These are phyloP conservation scores for Thecocarcelia acutangulata DNA, from an alignment of 2,888 invertebrate genomes.

Conservation along the genomic window DNA sequence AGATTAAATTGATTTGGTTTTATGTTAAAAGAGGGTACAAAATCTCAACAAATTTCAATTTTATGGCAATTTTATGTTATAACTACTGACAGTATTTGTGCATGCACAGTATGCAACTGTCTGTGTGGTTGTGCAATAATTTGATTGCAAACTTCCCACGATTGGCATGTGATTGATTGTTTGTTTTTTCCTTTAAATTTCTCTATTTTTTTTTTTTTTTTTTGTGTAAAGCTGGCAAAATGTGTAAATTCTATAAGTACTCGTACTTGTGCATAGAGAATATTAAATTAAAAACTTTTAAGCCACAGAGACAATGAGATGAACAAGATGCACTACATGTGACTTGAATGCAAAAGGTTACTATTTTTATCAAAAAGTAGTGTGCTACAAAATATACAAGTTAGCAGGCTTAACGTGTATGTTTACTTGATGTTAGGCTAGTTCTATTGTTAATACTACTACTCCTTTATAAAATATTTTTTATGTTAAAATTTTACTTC, in stretches of 20 bases:
- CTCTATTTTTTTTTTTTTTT: no score
- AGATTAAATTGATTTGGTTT: no score
- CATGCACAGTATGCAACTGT: constrained; percentile 5
- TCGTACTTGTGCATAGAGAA: constrained; percentile 60
- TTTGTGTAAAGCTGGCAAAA: constrained; percentile 18
- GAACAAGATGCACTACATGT: constrained; percentile 4
- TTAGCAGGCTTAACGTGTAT: no score
- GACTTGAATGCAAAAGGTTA: constrained; percentile 7
- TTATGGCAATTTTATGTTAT: constrained; percentile 46
- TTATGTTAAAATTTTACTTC: no score
- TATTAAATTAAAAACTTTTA: constrained; percentile 57
- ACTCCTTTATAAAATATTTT: no score
- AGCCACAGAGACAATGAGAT: constrained; percentile 18
- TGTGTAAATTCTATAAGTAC: constrained; percentile 52
- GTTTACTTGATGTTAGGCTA: no score
- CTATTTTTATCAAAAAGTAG: background rate
- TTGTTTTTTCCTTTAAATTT: constrained; percentile 34
- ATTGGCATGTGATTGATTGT: constrained; percentile 70
- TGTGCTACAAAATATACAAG: background rate
- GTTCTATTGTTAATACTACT: no score
- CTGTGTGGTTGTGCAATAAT: constrained; percentile 22
- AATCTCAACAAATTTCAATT: constrained; percentile 53
- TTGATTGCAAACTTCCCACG: constrained; percentile 71
- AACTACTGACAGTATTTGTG: constrained; percentile 26
- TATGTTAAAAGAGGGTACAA: constrained; percentile 19